Percentiles rank a stretch among this genome's conserved stretches.
These are phyloP conservation scores for Chaetoderma sp. DNA, from an alignment of 2,888 invertebrate species.

Conservation along the genomic window DNA sequence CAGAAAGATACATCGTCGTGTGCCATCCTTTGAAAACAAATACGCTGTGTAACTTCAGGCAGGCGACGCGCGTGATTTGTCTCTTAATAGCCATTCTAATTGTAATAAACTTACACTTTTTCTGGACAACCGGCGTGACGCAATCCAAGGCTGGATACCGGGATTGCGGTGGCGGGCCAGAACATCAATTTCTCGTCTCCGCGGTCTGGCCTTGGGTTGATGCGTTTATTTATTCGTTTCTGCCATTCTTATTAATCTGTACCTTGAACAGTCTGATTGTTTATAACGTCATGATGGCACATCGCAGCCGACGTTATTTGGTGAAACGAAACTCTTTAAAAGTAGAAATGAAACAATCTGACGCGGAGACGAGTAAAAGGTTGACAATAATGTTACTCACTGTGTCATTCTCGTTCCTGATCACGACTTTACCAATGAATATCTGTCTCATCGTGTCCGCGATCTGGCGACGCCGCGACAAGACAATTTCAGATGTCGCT, in stretches of 20 bases:
- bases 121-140: slow-evolving; percentile 46
- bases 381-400: slow-evolving; percentile 56
- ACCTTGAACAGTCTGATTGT: slow-evolving; percentile 50
- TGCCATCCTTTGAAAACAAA: slow-evolving; percentile 52
- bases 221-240: slow-evolving; percentile 57
- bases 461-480: slow-evolving; percentile 14
- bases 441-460: slow-evolving; percentile 39
- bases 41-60: slow-evolving; percentile 43
- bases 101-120: slow-evolving; percentile 48
- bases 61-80: slow-evolving; percentile 44
- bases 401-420: slow-evolving; percentile 61
- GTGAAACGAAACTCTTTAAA: background rate
- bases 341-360: slow-evolving; percentile 7
- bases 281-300: slow-evolving; percentile 30
- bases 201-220: slow-evolving; percentile 65
- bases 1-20: slow-evolving; percentile 57
- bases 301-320: slow-evolving; percentile 1
- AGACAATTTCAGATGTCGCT: slow-evolving; percentile 36
- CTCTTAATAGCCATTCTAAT: slow-evolving; percentile 36
- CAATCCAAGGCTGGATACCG: slow-evolving; percentile 31
- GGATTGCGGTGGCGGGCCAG: slow-evolving; percentile 39
- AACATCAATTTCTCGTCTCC: slow-evolving; percentile 40
- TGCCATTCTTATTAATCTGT: slow-evolving; percentile 60
- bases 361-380: slow-evolving; percentile 40
- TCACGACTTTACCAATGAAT: slow-evolving; percentile 64